These are phyloP conservation scores for Amphiprion clarkii DNA, from an alignment of 2,797 vertebrate genomes.

Conservation along the genomic window DNA sequence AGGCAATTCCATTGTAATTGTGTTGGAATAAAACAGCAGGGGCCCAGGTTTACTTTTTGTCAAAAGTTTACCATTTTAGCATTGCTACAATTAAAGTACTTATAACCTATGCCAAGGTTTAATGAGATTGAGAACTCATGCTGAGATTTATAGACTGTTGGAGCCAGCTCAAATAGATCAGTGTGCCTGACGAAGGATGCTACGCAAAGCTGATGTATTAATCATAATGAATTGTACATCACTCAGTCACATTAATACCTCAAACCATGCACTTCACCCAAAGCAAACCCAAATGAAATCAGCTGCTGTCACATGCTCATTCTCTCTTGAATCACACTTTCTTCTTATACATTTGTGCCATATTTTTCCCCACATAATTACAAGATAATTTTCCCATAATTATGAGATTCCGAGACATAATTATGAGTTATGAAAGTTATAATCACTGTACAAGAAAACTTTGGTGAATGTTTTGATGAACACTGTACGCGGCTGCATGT, in stretches of 20 bases:
- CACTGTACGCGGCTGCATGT: background rate
- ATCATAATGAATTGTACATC: background rate
- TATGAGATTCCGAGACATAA: conserved; percentile 26
- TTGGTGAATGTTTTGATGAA: conserved; percentile 21
- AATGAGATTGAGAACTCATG: background rate
- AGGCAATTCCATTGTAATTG: conserved; percentile 1
- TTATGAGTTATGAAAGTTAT: conserved; percentile 33
- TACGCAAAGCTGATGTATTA: background rate
- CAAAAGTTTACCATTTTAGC: background rate
- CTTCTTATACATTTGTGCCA: conserved; percentile 23
- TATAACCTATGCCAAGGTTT: background rate
- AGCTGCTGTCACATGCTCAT: background rate
- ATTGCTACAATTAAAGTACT: conserved; percentile 1
- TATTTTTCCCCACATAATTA: conserved; percentile 22
- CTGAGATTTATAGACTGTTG: background rate
- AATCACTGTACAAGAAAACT: conserved; percentile 32
- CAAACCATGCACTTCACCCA: conserved; percentile 10
- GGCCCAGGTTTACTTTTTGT: background rate
- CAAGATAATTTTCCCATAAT: conserved; percentile 30
- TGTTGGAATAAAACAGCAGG: conserved; percentile 7
- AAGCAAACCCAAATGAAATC: conserved; percentile 17
- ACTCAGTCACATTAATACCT: background rate
- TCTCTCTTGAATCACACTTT: conserved; percentile 11
- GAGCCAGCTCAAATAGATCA: background rate
- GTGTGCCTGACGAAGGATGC: background rate